Conservation (phyloP, 2,888 invertebrate genomes). For the Quadriops clusia region DNA sequence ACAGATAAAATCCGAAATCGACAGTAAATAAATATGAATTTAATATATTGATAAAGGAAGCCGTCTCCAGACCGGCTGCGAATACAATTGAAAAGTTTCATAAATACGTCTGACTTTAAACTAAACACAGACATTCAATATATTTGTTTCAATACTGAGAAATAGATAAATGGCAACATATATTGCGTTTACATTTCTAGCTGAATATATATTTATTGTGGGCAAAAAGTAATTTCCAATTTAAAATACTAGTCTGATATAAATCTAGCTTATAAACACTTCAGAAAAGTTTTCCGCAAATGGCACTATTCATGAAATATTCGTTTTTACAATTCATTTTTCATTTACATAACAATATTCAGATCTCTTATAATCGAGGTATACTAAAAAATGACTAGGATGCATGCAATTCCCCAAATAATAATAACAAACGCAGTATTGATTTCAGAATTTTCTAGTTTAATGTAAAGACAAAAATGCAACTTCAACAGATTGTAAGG, state of each 20-base stretch:
- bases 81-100: slow-evolving; percentile 23
- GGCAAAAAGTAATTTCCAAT: slow-evolving; percentile 24
- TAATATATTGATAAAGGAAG: slow-evolving; percentile 23
- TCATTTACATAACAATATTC: too few relatives aligned
- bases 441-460: too few relatives aligned
- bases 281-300: slow-evolving; percentile 19
- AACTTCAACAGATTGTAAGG: too few relatives aligned
- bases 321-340: too few relatives aligned
- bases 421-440: too few relatives aligned
- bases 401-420: too few relatives aligned
- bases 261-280: slow-evolving; percentile 21
- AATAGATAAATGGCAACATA: slow-evolving; percentile 8
- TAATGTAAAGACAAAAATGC: too few relatives aligned
- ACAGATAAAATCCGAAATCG: too few relatives aligned
- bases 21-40: slow-evolving; percentile 18
- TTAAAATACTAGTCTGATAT: slow-evolving; percentile 23
- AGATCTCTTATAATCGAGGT: too few relatives aligned
- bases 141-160: slow-evolving; percentile 21
- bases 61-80: slow-evolving; percentile 20
- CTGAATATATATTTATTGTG: slow-evolving; percentile 20
- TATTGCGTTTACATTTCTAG: slow-evolving; percentile 16
- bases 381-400: too few relatives aligned
- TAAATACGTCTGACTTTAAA: slow-evolving; percentile 22
- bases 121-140: slow-evolving; percentile 21
- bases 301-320: slow-evolving; percentile 19